Base-by-base conservation (phyloP, 2,113 vertebrate genomes). In the Rhinoderma darwinii region DNA sequence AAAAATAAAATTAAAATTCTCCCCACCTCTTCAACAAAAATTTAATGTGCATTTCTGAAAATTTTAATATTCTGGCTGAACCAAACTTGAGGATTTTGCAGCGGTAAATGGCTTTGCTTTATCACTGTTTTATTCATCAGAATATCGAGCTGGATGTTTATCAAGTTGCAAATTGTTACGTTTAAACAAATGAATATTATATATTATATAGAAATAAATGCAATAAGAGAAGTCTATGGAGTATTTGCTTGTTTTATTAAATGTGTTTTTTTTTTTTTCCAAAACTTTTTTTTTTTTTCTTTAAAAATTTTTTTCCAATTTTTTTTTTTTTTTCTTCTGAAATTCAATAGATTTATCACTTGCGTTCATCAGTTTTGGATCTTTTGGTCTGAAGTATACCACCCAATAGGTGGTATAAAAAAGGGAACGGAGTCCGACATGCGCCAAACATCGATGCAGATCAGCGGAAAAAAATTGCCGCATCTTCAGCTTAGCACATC, bases 131-230 rank as follows among this genome's bases (percentile, higher is more conserved):
- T 90, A 91, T 88, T 93, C 94, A 93, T 91, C 91, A 83, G 91
- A 91, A 61, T 87, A 87, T 82, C 30, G 39, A 93, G 91, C 91
- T 92, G 92, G 92, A 91, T 92, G 91, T 92, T 92, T 89, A 93
- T 92, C 90, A 91, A 83, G 89, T 92, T 92, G 91, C 92, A 89
- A 90, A 92, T 91, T 93, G 91, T 93, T 88, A 89, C 91, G 91
- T 93, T 93, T 90, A 93, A 90, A 80, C 6, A 72, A 86, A 81
- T 70, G 76, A 87, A 73, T 54, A 81, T 73, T 91, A 92, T 91
- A 92, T 93, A 92, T 92, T 91, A 90, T 93, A 90, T 91, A 90
- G 92, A 90, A 92, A 86, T 91, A 90, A 92, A 91, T 90, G 89
- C 91, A 94, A 92, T 93, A 92, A 93, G 93, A 89, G 88, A 87